Conservation (phyloP, 2,888 invertebrate species). For the Xylota sylvarum region DNA sequence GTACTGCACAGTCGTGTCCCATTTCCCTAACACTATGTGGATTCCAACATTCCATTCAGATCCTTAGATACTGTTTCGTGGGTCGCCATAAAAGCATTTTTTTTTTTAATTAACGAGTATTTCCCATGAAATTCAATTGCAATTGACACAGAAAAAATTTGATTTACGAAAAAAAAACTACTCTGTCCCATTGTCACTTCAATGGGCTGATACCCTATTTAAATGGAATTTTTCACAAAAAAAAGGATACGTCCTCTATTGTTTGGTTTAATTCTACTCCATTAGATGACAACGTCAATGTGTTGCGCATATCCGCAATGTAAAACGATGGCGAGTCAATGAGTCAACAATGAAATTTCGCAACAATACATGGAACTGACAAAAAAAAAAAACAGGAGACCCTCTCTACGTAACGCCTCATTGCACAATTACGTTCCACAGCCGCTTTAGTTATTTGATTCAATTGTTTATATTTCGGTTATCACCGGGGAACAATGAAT, state of each 20-base stretch:
- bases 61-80: too few species aligned
- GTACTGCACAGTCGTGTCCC: too few species aligned
- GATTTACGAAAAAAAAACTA: background rate
- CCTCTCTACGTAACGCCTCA: background rate
- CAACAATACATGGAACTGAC: constrained; percentile 11
- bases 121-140: background rate
- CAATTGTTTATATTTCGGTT: constrained; percentile 23
- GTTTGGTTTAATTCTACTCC: constrained; percentile 48
- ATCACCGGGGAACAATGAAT: background rate
- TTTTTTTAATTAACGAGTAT: too few species aligned
- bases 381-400: constrained; percentile 3
- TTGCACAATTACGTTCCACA: constrained; percentile 23
- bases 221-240: constrained; percentile 18
- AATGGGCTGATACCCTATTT: background rate
- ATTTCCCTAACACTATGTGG: too few species aligned
- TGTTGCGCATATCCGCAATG: constrained; percentile 44
- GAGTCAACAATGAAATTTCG: constrained; percentile 38
- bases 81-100: too few species aligned
- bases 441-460: constrained; percentile 25
- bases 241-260: constrained; percentile 7
- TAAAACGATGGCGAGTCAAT: constrained; percentile 19
- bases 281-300: constrained; percentile 41
- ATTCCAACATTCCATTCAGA: too few species aligned
- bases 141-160: background rate
- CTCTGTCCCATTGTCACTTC: constrained; percentile 1